Percentiles rank a stretch among this genome's conserved stretches.
These are phyloP conservation scores for Hormiphora californensis DNA, from an alignment of 37 sponge, comb jelly and placozoan species.

Conservation along the genomic window DNA sequence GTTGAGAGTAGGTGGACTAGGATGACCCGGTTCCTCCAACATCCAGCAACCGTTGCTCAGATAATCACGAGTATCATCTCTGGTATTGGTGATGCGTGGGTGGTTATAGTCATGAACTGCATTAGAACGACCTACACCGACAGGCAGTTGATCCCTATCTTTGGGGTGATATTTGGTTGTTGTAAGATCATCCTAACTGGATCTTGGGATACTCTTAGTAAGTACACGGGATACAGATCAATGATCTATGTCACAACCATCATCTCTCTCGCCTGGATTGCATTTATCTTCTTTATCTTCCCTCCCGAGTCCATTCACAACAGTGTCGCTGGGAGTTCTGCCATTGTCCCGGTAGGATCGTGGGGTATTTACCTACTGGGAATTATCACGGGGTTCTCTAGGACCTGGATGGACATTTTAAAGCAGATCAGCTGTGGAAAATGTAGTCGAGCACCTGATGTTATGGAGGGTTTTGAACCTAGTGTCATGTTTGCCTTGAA, in stretches of 20 bases:
- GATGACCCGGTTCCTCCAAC: background rate
- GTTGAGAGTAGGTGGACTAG: background rate
- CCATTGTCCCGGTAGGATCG: background rate
- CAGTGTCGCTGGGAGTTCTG: background rate
- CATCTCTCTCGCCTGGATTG: background rate
- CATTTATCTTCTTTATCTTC: background rate
- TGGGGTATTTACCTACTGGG: background rate
- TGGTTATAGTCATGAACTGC: background rate
- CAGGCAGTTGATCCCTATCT: background rate
- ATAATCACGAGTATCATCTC: background rate
- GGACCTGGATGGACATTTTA: slow-evolving; percentile 27
- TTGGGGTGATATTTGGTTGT: slow-evolving; percentile 9
- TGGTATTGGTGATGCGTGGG: background rate
- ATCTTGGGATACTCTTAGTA: background rate
- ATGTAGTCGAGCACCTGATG: background rate
- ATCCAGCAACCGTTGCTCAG: background rate
- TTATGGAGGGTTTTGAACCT: slow-evolving; percentile 14
- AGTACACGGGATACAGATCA: background rate
- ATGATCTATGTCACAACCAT: background rate
- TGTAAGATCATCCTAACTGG: background rate
- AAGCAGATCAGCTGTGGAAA: slow-evolving; percentile 26
- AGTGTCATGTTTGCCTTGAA: background rate
- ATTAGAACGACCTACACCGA: background rate
- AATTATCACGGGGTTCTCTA: background rate
- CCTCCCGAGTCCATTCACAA: background rate